These are phyloP conservation scores for Pangasianodon gigas DNA, from an alignment of 2,113 vertebrate species.

Conservation along the genomic window DNA sequence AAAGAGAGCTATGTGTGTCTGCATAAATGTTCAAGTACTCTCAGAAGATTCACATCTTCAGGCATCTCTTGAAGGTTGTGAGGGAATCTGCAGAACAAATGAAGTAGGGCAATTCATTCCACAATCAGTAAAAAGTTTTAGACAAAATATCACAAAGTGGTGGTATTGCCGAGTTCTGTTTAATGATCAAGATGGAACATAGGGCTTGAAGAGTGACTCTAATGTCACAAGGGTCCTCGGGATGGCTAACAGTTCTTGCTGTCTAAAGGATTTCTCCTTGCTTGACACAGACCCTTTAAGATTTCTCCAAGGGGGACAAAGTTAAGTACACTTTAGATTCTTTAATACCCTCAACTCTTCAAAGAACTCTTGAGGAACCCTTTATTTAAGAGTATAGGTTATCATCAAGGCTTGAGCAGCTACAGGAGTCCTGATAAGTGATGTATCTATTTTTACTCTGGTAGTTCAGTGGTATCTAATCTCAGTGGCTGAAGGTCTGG, in stretches of 20 bases:
- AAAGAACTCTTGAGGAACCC: neutral
- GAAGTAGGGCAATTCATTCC: neutral
- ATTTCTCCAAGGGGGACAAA: neutral
- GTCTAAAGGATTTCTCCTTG: neutral
- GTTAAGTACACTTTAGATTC: too few relatives aligned
- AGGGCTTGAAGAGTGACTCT: neutral
- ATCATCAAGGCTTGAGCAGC: neutral
- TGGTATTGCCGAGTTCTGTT: neutral
- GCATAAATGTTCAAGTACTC: neutral
- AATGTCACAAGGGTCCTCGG: neutral
- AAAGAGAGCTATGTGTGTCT: neutral
- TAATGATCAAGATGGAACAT: neutral
- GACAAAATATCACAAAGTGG: neutral
- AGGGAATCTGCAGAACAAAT: neutral
- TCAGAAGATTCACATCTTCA: neutral
- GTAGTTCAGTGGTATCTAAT: slow-evolving; percentile 7
- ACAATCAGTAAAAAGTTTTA: neutral
- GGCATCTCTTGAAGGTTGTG: neutral
- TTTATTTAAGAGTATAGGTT: neutral
- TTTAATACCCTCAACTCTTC: neutral
- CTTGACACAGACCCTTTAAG: neutral
- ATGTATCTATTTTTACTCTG: neutral
- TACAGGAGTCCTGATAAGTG: neutral
- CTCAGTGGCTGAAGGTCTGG: neutral
- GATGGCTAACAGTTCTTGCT: neutral